These are phyloP conservation scores for Julus scandinavius DNA, from an alignment of 2,888 invertebrate genomes.

Conservation along the genomic window DNA sequence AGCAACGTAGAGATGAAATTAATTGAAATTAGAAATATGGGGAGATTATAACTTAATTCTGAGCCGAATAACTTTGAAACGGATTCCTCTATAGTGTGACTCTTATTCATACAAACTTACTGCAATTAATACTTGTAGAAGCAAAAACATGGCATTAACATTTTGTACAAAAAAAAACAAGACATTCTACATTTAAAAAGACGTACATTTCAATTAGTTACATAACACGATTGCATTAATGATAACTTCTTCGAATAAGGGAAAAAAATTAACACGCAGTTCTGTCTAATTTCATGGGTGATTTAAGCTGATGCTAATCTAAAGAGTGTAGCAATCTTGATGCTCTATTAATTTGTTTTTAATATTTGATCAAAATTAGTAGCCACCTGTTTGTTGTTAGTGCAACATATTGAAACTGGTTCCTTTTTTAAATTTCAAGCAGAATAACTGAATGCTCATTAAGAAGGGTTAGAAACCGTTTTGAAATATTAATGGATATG, in stretches of 20 bases:
- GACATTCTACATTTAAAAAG: not conserved
- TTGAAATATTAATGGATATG: too few species aligned
- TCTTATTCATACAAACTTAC: not conserved
- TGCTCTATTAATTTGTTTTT: not conserved
- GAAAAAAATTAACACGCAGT: not conserved
- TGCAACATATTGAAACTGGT: not conserved
- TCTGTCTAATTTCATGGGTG: not conserved
- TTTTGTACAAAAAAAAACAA: too few species aligned
- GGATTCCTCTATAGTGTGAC: not conserved
- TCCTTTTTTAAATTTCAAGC: too few species aligned
- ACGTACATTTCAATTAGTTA: not conserved
- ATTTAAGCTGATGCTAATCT: not conserved
- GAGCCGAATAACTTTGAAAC: not conserved
- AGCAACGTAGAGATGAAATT: not conserved
- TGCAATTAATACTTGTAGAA: not conserved
- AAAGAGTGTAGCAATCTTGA: not conserved
- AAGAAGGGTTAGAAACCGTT: too few species aligned
- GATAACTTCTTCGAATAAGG: not conserved
- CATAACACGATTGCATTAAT: not conserved
- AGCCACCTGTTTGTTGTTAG: not conserved
- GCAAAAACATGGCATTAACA: too few species aligned
- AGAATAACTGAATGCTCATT: too few species aligned
- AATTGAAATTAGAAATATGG: not conserved
- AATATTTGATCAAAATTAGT: not conserved
- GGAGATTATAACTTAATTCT: conserved; percentile 12